phyloP scores from a whole-genome alignment of 2,888 invertebrate genomes.

The Iphiclides podalirius region DNA sequence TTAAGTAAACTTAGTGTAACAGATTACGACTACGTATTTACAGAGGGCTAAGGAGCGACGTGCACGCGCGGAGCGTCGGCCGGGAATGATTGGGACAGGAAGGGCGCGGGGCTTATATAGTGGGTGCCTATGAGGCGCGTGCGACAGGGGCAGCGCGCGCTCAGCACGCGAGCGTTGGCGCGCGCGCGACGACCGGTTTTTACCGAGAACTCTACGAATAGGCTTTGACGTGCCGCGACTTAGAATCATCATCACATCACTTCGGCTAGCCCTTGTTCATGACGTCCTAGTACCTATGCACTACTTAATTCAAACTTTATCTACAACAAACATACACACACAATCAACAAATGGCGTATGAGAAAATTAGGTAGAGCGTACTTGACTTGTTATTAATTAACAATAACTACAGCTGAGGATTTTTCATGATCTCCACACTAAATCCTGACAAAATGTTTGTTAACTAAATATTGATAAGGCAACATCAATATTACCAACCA shows the following conservation, averaged over 20 bases:
- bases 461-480: too few species aligned
- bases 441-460: too few species aligned
- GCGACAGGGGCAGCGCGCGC: slow-evolving; percentile 49
- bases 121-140: slow-evolving; percentile 43
- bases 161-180: slow-evolving; percentile 69
- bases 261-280: slow-evolving; percentile 52
- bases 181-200: slow-evolving; percentile 69
- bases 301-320: background rate
- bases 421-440: too few species aligned
- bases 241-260: slow-evolving; percentile 49
- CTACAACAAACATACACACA: too few species aligned
- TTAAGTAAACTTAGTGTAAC: slow-evolving; percentile 53
- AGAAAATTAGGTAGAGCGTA: too few species aligned
- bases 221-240: slow-evolving; percentile 70
- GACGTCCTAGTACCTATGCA: slow-evolving; percentile 4
- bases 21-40: slow-evolving; percentile 64
- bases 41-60: slow-evolving; percentile 59
- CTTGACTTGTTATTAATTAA: too few species aligned
- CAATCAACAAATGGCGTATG: too few species aligned
- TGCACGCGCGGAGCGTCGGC: slow-evolving; percentile 61
- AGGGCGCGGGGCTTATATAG: slow-evolving; percentile 70
- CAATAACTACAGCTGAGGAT: too few species aligned
- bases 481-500: too few species aligned
- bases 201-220: slow-evolving; percentile 69
- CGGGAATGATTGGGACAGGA: slow-evolving; percentile 73